Percentiles rank a stretch among this genome's conserved stretches.
Evolutionary conservation across 1,140 invertebrate species (phyloP).

Genomic region (Mamestra configurata): DNA sequence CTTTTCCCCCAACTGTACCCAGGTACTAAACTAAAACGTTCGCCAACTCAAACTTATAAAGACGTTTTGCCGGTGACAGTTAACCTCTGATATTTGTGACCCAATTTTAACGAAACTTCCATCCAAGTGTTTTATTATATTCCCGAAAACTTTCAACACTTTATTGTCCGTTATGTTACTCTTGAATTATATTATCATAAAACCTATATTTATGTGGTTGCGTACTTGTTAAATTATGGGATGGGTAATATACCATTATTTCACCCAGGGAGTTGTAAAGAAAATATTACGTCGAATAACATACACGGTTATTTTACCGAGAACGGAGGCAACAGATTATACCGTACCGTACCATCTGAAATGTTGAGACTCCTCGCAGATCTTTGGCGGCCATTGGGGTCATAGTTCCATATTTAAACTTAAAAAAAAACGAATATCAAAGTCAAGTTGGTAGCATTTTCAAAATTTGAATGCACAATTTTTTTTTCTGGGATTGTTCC

Average conservation of each 20-base stretch:
- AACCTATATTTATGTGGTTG: constrained; percentile 19
- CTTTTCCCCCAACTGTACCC: background rate
- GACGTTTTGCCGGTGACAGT: constrained; percentile 41
- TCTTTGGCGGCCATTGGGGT: background rate
- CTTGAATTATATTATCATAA: constrained; percentile 40
- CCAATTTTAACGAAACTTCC: constrained; percentile 47
- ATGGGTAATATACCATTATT: background rate
- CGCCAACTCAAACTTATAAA: constrained; percentile 40
- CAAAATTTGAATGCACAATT: constrained; percentile 60
- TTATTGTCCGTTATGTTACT: constrained; percentile 24
- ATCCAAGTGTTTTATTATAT: constrained; percentile 45
- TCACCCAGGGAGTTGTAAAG: constrained; percentile 3
- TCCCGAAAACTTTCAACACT: constrained; percentile 43
- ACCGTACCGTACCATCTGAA: background rate
- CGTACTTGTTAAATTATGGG: constrained; percentile 10
- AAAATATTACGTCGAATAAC: constrained; percentile 24
- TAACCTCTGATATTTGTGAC: constrained; percentile 49
- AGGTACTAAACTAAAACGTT: constrained; percentile 42
- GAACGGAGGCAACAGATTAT: constrained; percentile 2
- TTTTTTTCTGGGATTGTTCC: constrained; percentile 58
- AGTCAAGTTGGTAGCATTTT: constrained; percentile 50
- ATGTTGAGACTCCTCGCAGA: constrained; percentile 2
- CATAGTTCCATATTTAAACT: no score
- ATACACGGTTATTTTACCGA: background rate
- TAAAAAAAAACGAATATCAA: background rate